Evolutionary conservation across 2,888 invertebrate genomes (phyloP), one percentile per base, ranked within the genome.

Genomic region (Agelastica alni): DNA sequence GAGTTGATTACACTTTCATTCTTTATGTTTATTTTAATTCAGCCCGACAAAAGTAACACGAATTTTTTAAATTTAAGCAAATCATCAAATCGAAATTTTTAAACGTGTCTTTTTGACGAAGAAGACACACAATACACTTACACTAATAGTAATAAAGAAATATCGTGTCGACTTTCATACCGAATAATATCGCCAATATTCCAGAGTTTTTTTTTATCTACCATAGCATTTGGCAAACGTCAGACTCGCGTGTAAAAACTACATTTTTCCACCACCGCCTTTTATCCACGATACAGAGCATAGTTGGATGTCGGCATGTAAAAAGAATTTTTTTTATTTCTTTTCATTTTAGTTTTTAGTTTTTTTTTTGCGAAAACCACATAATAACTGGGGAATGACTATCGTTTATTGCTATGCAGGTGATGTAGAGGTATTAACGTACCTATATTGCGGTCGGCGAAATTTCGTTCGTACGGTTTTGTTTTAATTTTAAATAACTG

Each of bases 181-280:
- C 3, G 31, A 31, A 44, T 13, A 34, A 32, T 13, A 30, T 28
- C 32, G 26, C 31, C 20, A 28, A 45, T 45, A 32, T 18, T 32
- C 1, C 20, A 6, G 13, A 9, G n/a, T 10, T 20, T 30, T 16
- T 30, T 43, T 32, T 20, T 9, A 14, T 32, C n/a, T 32, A 30
- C 43, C 34, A 16, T 16, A n/a, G 13, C 10, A 16, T 31, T 34
- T 34, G 34, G 34, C 34, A 16, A 34, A 34, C 34, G 49, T 28
- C 34, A 10, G 14, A 42, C 49, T 55, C 36, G 55, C 55, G 51
- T 55, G 55, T 55, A 30, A 31, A 42, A 46, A 22, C 47, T 22
- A 22, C 49, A 46, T 51, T 42, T 42, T 43, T 48, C 20, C 36
- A 26, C n/a, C n/a, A n/a, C 16, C 12, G 34, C 26, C 7, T 22